phyloP scores from a whole-genome alignment of 1,140 invertebrate species.

The Bombus huntii region DNA sequence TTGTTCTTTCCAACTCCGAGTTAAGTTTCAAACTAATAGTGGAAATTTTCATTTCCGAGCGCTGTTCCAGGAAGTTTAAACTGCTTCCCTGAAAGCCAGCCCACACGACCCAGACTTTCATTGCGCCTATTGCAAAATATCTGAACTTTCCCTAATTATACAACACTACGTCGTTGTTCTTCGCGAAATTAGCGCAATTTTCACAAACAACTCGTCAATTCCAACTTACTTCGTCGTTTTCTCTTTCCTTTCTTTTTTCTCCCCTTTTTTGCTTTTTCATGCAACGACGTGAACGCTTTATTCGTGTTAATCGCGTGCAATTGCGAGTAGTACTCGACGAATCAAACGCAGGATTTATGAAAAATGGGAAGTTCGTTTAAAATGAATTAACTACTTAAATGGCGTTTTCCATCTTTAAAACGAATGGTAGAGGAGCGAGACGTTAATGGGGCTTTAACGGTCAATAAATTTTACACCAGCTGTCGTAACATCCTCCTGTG shows the following conservation, averaged over 20 bases:
- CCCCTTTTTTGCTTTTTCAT: neutral
- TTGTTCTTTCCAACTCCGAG: slow-evolving; percentile 30
- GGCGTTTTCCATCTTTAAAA: neutral
- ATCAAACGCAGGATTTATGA: neutral
- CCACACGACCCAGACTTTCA: neutral
- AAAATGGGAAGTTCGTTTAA: neutral
- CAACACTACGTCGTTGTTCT: neutral
- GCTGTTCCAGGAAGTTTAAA: slow-evolving; percentile 6
- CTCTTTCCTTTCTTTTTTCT: no score
- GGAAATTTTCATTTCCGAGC: slow-evolving; percentile 43
- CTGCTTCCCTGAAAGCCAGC: slow-evolving; percentile 1
- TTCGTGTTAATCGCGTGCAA: no score
- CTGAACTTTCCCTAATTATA: slow-evolving; percentile 16
- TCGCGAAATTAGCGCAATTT: slow-evolving; percentile 4
- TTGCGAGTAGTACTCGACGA: neutral
- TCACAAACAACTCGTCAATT: neutral
- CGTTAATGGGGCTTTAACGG: neutral
- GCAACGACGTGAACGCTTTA: no score
- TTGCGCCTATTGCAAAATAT: slow-evolving; percentile 20
- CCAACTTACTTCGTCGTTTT: neutral
- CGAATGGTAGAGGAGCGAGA: neutral
- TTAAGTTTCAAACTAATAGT: slow-evolving; percentile 32
- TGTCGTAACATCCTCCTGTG: slow-evolving; percentile 8
- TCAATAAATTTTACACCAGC: slow-evolving; percentile 3
- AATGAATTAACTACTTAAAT: slow-evolving; percentile 19